Percentiles rank a stretch among this genome's conserved stretches.
Conservation (phyloP, 64 coral and sea anemone genomes). For the Actinia tenebrosa region DNA sequence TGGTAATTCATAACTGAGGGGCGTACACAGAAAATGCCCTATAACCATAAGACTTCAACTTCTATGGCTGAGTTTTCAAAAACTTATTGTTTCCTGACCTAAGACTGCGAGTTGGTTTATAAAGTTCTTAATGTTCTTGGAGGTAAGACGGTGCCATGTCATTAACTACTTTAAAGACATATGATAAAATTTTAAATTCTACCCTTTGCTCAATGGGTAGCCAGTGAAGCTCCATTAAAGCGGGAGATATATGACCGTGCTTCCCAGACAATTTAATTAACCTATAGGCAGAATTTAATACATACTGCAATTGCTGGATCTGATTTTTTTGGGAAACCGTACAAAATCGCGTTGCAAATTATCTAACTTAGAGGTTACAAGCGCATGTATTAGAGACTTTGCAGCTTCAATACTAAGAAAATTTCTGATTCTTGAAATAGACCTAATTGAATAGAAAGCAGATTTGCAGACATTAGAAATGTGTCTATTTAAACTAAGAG, state of each 20-base stretch:
- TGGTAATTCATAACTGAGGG: constrained; percentile 16
- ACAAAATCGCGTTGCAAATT: constrained; percentile 55
- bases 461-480: constrained; percentile 43
- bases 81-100: background rate
- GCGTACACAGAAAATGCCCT: constrained; percentile 18
- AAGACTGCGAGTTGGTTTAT: constrained; percentile 6
- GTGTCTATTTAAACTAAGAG: constrained; percentile 27
- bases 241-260: constrained; percentile 40
- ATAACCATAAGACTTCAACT: constrained; percentile 18
- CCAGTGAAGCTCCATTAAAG: constrained; percentile 47
- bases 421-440: constrained; percentile 37
- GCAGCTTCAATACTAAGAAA: constrained; percentile 24
- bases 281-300: constrained; percentile 34
- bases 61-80: background rate
- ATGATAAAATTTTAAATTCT: constrained; percentile 26
- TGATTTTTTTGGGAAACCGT: constrained; percentile 34
- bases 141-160: constrained; percentile 17
- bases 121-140: background rate
- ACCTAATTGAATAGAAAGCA: constrained; percentile 32
- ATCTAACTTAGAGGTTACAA: constrained; percentile 48
- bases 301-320: constrained; percentile 30
- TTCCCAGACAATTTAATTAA: constrained; percentile 32
- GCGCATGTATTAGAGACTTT: constrained; percentile 34
- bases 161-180: constrained; percentile 28
- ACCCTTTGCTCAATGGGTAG: constrained; percentile 44